Conservation (phyloP, 2,888 invertebrate species). For the Tipula unca region DNA sequence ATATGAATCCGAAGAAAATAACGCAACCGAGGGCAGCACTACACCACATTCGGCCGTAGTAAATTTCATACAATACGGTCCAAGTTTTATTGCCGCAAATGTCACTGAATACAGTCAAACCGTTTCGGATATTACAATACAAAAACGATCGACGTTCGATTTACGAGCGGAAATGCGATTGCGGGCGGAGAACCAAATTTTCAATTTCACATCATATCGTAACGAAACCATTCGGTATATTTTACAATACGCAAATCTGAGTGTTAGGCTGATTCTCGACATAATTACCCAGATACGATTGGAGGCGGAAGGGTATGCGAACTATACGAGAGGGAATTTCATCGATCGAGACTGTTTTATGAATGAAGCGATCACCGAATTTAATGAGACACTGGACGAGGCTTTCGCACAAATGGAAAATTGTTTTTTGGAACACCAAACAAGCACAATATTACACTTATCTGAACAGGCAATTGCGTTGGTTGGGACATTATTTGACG, state of each 20-base stretch:
- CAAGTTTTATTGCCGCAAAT: not conserved
- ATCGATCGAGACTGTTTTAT: not conserved
- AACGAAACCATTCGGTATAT: not conserved
- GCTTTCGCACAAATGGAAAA: not conserved
- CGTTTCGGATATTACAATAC: not conserved
- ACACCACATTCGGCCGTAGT: not conserved
- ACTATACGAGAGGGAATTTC: not conserved
- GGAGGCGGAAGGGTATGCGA: not conserved
- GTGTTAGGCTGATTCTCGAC: not conserved
- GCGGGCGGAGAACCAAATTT: not conserved
- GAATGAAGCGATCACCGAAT: not conserved
- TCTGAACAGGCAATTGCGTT: not conserved
- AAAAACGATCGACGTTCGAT: not conserved
- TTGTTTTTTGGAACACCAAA: not conserved
- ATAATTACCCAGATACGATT: not conserved
- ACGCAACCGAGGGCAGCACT: not conserved
- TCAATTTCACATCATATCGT: not conserved
- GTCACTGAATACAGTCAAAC: not conserved
- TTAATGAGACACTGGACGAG: not conserved
- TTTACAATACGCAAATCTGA: not conserved
- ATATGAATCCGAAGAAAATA: not conserved
- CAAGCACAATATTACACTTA: not conserved
- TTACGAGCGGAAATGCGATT: not conserved
- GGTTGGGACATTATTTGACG: not conserved
- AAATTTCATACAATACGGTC: not conserved